Conservation (phyloP, 2,113 vertebrate genomes). For the Theropithecus gelada region DNA sequence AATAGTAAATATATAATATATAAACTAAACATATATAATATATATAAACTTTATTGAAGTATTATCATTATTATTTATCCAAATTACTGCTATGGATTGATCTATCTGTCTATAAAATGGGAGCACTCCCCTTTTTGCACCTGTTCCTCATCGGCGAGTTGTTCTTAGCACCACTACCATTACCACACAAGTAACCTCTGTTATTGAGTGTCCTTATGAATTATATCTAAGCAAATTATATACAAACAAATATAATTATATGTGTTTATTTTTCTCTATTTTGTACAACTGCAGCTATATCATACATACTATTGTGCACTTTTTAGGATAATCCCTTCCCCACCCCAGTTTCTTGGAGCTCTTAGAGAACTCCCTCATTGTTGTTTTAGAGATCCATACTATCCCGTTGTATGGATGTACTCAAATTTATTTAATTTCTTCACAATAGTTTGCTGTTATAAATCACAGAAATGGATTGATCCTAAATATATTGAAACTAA, state of each 20-base stretch:
- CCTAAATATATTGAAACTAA: background rate
- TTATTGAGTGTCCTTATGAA: background rate
- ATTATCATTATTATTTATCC: background rate
- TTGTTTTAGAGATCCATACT: background rate
- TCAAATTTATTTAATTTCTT: background rate
- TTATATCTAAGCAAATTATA: background rate
- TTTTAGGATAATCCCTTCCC: background rate
- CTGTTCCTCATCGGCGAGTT: background rate
- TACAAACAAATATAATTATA: background rate
- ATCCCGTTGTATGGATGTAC: background rate
- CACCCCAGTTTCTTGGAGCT: background rate
- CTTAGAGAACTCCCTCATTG: background rate
- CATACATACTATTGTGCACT: background rate
- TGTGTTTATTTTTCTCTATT: background rate
- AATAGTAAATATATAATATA: background rate
- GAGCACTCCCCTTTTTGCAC: background rate
- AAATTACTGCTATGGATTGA: background rate
- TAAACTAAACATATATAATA: background rate
- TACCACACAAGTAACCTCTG: background rate
- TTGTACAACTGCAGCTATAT: background rate
- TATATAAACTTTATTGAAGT: background rate
- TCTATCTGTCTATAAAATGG: background rate
- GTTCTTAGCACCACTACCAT: accelerated
- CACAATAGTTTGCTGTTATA: background rate
- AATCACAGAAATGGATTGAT: background rate